phyloP scores from a whole-genome alignment of 2,797 vertebrate species.

The Poecilia wingei region DNA sequence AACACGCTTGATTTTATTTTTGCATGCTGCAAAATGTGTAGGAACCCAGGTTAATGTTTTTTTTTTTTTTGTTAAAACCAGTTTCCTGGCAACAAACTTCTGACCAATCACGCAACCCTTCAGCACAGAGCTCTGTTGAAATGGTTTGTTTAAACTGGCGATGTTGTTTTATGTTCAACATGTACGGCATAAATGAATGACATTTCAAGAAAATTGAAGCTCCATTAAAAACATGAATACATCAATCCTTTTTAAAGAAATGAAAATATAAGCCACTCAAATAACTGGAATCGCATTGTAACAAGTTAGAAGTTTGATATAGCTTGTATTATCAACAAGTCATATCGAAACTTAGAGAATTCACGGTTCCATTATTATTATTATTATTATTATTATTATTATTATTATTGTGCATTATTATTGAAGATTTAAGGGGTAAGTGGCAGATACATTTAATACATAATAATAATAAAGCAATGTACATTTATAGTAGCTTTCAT shows the following conservation, averaged over 20 bases:
- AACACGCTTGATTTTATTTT: neutral
- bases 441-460: neutral
- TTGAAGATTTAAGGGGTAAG: neutral
- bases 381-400: too few relatives aligned
- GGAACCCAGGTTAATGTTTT: too few relatives aligned
- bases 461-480: neutral
- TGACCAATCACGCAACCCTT: too few relatives aligned
- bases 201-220: neutral
- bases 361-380: neutral
- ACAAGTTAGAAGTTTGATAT: neutral
- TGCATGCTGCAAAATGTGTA: neutral
- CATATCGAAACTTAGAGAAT: neutral
- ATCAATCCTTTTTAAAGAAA: neutral
- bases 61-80: neutral
- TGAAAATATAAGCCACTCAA: neutral
- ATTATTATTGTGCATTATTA: neutral
- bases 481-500: neutral
- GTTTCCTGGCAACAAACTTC: neutral
- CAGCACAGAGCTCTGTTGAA: too few relatives aligned
- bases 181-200: neutral
- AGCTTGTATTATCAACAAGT: neutral
- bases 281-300: neutral
- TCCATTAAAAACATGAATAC: neutral
- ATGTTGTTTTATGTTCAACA: neutral
- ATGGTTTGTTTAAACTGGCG: neutral